These are phyloP conservation scores for Morpho deidamia DNA, from an alignment of 2,888 invertebrate species.

Conservation along the genomic window DNA sequence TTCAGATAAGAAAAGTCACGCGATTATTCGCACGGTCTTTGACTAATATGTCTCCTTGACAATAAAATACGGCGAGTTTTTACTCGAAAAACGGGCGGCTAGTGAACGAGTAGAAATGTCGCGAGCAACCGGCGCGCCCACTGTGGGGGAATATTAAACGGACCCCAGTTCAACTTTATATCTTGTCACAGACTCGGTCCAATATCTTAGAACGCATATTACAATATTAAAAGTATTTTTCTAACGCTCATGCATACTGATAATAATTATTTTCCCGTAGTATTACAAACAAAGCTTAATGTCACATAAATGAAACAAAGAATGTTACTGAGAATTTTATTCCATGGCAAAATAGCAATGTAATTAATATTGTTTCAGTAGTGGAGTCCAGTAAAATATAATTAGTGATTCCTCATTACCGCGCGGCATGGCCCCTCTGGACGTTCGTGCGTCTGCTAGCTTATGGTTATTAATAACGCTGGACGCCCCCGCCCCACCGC, in stretches of 20 bases:
- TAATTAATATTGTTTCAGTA: conserved; percentile 62
- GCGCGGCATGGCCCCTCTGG: conserved; percentile 74
- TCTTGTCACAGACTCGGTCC: conserved; percentile 44
- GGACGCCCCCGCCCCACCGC: conserved; percentile 47
- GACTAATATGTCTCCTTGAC: conserved; percentile 72
- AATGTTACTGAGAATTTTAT: conserved; percentile 7
- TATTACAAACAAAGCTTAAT: neutral
- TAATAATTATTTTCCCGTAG: neutral
- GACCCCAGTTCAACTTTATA: conserved; percentile 49
- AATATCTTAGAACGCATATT: conserved; percentile 15
- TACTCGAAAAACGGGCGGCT: conserved; percentile 52
- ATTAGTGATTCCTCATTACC: conserved; percentile 78
- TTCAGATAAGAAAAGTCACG: conserved; percentile 41
- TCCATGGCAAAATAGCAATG: conserved; percentile 33
- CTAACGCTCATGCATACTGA: neutral
- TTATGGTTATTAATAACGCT: conserved; percentile 79
- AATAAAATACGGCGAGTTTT: conserved; percentile 72
- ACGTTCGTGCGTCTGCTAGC: conserved; percentile 78
- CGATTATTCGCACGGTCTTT: conserved; percentile 66
- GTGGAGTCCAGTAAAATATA: conserved; percentile 76
- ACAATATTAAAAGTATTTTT: neutral
- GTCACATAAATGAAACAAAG: conserved; percentile 3
- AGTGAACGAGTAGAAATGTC: conserved; percentile 67
- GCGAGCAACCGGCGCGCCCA: conserved; percentile 61
- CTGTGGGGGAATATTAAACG: conserved; percentile 69